Base-by-base conservation (phyloP, 2,888 invertebrate genomes). In the Andrena bicolor region DNA sequence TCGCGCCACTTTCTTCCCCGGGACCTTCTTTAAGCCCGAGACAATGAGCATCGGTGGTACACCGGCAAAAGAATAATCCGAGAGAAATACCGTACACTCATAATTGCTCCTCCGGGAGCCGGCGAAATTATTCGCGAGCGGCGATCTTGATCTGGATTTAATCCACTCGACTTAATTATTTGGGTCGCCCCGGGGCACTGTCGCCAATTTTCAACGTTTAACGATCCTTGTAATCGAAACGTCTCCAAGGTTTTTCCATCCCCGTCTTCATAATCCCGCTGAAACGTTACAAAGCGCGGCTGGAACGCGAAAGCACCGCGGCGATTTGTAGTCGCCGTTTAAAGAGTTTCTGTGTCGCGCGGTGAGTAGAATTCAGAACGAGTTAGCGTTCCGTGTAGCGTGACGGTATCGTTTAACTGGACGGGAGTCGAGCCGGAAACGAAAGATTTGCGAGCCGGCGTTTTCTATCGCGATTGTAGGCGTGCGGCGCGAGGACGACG, bases 361-460 rank as follows among this genome's bases (percentile, higher is more conserved):
- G 28, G 51, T 28, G 71, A 13, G n/a, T 60, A 60, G 56, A 77
- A 81, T 35, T 81, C 81, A 51, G 61, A 65, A 49, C 76, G 66
- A 65, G 69, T 72, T 73, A 71, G 69, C 66, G 20, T 32, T 28
- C 0, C 70, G 64, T 13, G 63, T 13, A 20, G 41, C 28, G 7
- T 35, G 65, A 65, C 51, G 51, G 64, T 74, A 65, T 61, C 66
- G 76, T 71, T 69, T 32, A 60, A 83, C 53, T 53, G 74, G 68
- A 65, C 49, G 51, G 41, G 71, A 60, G 84, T 74, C 76, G 78
- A 85, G 77, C 86, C 86, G 88, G 86, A 85, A 85, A 80, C 80
- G 84, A 66, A 79, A 88, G 85, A 88, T 86, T 88, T 88, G 86
- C 88, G 69, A 82, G 77, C 60, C 56, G 51, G 64, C 76, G 76